Conservation (phyloP, 2,113 vertebrate genomes). For the Crocuta crocuta region DNA sequence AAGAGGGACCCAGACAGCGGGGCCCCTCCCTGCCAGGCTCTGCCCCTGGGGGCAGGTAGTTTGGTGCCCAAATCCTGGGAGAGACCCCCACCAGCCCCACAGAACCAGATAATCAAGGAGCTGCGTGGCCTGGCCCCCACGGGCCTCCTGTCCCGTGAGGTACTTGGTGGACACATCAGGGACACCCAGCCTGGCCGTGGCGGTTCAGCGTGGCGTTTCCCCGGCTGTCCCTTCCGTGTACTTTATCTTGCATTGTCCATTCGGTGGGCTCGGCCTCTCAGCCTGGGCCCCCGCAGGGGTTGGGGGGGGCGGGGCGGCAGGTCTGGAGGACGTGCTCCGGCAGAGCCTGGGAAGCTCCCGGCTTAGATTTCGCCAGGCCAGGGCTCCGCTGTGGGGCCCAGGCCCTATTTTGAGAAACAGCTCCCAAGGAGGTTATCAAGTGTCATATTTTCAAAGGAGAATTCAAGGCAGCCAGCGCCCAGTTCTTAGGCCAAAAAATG, state of each 20-base stretch:
- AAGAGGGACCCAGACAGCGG: fast-evolving
- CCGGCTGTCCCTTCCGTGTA: fast-evolving
- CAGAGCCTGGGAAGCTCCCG: background rate
- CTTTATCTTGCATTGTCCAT: too few relatives aligned
- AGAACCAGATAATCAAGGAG: background rate
- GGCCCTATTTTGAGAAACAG: conserved; percentile 75
- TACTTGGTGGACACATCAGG: fast-evolving
- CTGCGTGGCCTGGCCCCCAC: fast-evolving
- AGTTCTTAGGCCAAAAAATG: background rate
- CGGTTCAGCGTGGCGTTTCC: fast-evolving
- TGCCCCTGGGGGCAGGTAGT: background rate
- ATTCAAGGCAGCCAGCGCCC: conserved; percentile 16
- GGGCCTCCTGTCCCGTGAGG: background rate
- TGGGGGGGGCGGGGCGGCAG: fast-evolving
- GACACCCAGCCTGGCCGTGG: background rate
- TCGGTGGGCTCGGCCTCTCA: background rate
- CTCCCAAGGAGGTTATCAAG: conserved; percentile 33
- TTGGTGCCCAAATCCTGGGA: background rate
- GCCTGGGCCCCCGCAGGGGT: too few relatives aligned
- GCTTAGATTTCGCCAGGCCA: conserved; percentile 38
- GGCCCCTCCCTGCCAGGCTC: background rate
- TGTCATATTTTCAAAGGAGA: conserved; percentile 69
- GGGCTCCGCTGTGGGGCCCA: conserved; percentile 16
- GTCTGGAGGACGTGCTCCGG: background rate
- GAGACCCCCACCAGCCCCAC: background rate